phyloP scores from a whole-genome alignment of 2,797 vertebrate genomes.

The Ceyx erithaca region DNA sequence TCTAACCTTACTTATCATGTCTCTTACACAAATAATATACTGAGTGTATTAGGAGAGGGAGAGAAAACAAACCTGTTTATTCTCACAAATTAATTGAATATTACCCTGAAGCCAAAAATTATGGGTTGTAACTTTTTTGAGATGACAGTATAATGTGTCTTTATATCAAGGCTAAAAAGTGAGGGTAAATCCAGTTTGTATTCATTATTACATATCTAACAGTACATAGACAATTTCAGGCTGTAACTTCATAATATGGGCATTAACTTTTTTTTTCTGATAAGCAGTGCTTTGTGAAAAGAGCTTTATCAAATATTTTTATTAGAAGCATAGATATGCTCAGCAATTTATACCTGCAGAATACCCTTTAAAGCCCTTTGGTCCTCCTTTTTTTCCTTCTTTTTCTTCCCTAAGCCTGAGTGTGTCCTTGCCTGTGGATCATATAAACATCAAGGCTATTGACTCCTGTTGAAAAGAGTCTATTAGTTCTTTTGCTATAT shows the following conservation, averaged over 20 bases:
- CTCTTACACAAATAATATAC: not conserved
- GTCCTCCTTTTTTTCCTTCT: not conserved
- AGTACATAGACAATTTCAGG: not conserved
- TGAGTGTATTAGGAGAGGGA: not conserved
- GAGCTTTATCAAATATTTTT: not conserved
- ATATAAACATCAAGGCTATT: not conserved
- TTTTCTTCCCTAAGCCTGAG: not conserved
- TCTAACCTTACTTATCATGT: not conserved
- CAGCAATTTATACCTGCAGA: not conserved
- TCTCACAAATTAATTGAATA: not conserved
- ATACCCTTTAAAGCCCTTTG: not conserved
- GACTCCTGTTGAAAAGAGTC: not conserved
- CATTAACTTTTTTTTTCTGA: not conserved
- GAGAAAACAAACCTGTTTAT: not conserved
- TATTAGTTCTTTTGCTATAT: not conserved
- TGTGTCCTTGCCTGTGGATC: not conserved
- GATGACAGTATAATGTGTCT: not conserved
- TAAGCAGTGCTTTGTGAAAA: not conserved
- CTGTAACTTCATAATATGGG: not conserved
- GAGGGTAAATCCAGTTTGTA: not conserved
- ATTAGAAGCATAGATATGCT: not conserved
- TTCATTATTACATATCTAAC: not conserved
- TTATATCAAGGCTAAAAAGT: not conserved
- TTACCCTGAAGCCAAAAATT: not conserved
- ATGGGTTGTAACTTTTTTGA: not conserved